phyloP scores from a whole-genome alignment of 2,113 vertebrate genomes.

The Lampris incognitus region DNA sequence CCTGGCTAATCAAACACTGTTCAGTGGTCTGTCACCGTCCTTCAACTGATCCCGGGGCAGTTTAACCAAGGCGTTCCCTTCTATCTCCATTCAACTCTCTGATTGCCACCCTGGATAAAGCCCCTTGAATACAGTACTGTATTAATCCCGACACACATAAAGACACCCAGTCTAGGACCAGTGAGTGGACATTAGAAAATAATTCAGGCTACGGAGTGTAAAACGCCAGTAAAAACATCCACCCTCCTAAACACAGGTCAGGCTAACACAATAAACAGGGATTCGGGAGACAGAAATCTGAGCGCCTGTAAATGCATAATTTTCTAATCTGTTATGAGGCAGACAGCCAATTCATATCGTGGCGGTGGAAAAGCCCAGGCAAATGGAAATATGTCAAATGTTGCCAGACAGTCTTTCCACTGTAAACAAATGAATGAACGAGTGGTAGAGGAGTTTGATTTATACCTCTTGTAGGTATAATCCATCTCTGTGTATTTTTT shows the following conservation, averaged over 20 bases:
- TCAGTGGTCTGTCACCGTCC: too few species aligned
- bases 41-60: too few species aligned
- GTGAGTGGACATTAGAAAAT: slow-evolving; percentile 46
- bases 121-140: too few species aligned
- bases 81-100: too few species aligned
- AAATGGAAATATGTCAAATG: slow-evolving; percentile 62
- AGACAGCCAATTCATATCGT: slow-evolving; percentile 63
- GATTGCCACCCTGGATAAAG: too few species aligned
- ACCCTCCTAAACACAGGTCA: slow-evolving; percentile 60
- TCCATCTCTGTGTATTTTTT: slow-evolving; percentile 18
- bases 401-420: slow-evolving; percentile 64
- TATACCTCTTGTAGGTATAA: slow-evolving; percentile 20
- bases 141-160: background rate
- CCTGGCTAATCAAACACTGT: too few species aligned
- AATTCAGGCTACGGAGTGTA: slow-evolving; percentile 45
- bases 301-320: slow-evolving; percentile 70
- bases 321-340: slow-evolving; percentile 68
- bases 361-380: slow-evolving; percentile 46
- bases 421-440: slow-evolving; percentile 60
- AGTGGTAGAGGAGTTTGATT: slow-evolving; percentile 34
- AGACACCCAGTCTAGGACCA: slow-evolving; percentile 8
- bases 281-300: slow-evolving; percentile 69
- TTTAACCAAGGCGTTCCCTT: too few species aligned
- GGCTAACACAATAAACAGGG: slow-evolving; percentile 71
- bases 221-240: slow-evolving; percentile 67